A percentile compares a stretch with the other conserved stretches of the same genome.
Conservation (phyloP, 1,140 invertebrate species). For the Drosophila auraria region DNA sequence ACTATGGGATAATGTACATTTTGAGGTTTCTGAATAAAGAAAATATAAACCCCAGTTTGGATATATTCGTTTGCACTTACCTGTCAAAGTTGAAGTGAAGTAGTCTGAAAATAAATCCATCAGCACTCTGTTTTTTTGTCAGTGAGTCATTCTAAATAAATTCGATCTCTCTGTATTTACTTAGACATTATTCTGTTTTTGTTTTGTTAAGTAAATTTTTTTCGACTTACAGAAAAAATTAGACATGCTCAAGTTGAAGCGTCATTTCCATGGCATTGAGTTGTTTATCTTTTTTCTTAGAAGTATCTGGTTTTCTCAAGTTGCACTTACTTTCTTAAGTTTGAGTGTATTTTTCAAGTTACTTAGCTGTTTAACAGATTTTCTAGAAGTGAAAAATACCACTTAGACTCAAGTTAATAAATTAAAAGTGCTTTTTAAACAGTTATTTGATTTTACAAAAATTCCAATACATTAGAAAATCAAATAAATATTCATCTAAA, state of each 20-base stretch:
- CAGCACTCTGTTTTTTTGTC: neutral
- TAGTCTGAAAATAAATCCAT: conserved; percentile 9
- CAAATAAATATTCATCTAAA: neutral
- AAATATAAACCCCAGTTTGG: neutral
- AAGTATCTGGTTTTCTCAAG: neutral
- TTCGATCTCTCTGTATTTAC: neutral
- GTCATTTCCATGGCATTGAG: neutral
- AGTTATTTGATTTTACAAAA: neutral
- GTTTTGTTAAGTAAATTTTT: neutral
- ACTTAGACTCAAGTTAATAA: neutral
- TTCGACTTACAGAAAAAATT: neutral
- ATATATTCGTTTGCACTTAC: neutral
- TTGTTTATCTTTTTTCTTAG: neutral
- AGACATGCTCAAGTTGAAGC: neutral
- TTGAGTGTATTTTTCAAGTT: neutral
- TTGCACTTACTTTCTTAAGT: neutral
- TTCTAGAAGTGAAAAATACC: neutral
- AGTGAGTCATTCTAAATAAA: conserved; percentile 11
- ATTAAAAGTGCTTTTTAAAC: neutral
- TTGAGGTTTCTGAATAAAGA: neutral
- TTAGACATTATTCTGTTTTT: neutral
- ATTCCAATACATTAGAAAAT: neutral
- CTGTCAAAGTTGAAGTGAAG: conserved; percentile 3
- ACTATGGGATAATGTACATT: neutral
- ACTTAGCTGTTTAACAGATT: neutral